These are phyloP conservation scores for Drosophila kohkoa DNA, from an alignment of 1,140 invertebrate species.

Conservation along the genomic window DNA sequence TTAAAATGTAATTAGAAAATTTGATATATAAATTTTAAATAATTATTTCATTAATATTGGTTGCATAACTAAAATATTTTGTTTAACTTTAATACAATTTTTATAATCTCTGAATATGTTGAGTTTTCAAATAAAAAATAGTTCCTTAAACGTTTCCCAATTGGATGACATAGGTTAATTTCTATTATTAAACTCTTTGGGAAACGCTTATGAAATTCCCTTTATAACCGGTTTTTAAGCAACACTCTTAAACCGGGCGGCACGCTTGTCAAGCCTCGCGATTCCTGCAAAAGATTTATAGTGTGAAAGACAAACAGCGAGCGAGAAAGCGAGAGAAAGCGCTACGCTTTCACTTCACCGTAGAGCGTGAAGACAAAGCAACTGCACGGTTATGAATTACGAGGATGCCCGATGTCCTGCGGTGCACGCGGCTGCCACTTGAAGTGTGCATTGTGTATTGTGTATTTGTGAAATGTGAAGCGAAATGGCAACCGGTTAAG, in stretches of 20 bases:
- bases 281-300: conserved; percentile 65
- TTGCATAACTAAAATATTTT: too few species aligned
- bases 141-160: too few species aligned
- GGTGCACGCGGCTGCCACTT: conserved; percentile 53
- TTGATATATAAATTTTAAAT: too few species aligned
- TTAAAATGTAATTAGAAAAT: too few species aligned
- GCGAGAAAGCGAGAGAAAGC: conserved; percentile 59
- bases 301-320: conserved; percentile 68
- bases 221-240: conserved; percentile 53
- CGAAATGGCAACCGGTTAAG: conserved; percentile 50
- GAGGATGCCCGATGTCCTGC: conserved; percentile 54
- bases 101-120: too few species aligned
- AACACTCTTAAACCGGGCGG: conserved; percentile 31
- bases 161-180: too few species aligned
- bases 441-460: conserved; percentile 11
- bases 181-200: too few species aligned
- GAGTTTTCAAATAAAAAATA: too few species aligned
- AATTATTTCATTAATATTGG: too few species aligned
- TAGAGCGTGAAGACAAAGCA: conserved; percentile 57
- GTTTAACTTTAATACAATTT: too few species aligned
- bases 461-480: conserved; percentile 14
- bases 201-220: background rate
- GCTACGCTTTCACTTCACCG: conserved; percentile 25
- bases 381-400: conserved; percentile 59
- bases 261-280: conserved; percentile 55